Base-by-base conservation (phyloP, 2,797 vertebrate genomes). In the Poeciliopsis paucimaculata region DNA sequence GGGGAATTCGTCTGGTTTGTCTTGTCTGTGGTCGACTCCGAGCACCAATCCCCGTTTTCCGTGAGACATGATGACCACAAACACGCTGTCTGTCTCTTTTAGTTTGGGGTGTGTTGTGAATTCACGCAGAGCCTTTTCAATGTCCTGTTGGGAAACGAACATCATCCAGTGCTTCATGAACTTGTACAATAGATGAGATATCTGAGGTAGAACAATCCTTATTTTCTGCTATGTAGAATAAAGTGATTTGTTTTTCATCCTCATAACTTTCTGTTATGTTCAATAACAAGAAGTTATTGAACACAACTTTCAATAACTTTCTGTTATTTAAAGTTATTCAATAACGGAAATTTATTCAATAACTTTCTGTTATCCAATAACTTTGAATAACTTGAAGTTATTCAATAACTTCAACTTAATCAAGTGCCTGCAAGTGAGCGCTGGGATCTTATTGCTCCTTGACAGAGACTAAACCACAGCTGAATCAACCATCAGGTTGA, bases 31-130 rank as follows among this genome's bases (percentile, higher is more conserved):
- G 0, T 75, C 2, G 10, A 90, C 80, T 5, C 97, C 97, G 1
- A 91, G 92, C 3, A 75, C 26, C 5, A 26, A 97, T 84, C 6
- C 62, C 82, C 20, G 91, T 78, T 89, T 85, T 31, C 97, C 97
- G 0, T 98, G 97, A 72, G 97, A 98, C 97, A 98, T 98, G 82
- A 98, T 91, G 3, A 97, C 96, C 68, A 98, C 85, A 18, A 97
- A 93, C 70, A 97, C 95, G 46, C 97, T 97, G 88, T 98, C 97
- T 0, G 97, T 96, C 0, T 64, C 8, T 49, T 0, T 2, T 70
- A 97, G 96, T 8, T 97, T 95, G 0, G 81, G 5, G 6, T 55
- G 84, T 75, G 43, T 34, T 1, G 96, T 95, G 84, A 98, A 98
- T 0, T 39, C 0, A 39, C 26, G 79, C 11, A 98, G 7, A 4